A percentile compares a stretch with the other conserved stretches of the same genome.
Conservation (phyloP, 2,113 vertebrate genomes). For the Climacteris rufus region DNA sequence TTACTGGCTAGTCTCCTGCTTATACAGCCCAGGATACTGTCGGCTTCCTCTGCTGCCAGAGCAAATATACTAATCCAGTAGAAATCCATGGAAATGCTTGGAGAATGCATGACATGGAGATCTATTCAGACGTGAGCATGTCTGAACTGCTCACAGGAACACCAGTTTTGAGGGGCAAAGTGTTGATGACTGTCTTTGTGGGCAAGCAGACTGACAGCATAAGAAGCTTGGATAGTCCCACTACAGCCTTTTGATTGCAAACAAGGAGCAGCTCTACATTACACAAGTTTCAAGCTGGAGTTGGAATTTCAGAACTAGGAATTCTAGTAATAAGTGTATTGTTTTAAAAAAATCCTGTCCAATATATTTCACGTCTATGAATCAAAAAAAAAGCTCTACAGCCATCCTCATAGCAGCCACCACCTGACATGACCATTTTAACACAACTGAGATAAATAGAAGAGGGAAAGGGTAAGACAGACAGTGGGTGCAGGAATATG, state of each 20-base stretch:
- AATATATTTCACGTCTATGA: neutral
- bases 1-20: neutral
- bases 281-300: neutral
- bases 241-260: neutral
- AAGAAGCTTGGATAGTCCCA: neutral
- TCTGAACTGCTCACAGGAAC: neutral
- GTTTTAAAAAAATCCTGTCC: neutral
- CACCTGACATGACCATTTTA: neutral
- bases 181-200: neutral
- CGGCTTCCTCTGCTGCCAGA: neutral
- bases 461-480: neutral
- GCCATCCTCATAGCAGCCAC: neutral
- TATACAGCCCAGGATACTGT: neutral
- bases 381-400: neutral
- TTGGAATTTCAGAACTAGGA: neutral
- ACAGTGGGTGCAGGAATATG: neutral
- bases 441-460: neutral
- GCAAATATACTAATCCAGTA: neutral
- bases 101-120: neutral
- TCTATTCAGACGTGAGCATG: neutral
- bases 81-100: neutral
- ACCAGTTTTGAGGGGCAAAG: neutral
- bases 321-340: neutral
- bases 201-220: neutral
- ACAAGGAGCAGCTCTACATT: neutral